These are phyloP conservation scores for Leguminivora glycinivorella DNA, from an alignment of 1,140 invertebrate species.

Conservation along the genomic window DNA sequence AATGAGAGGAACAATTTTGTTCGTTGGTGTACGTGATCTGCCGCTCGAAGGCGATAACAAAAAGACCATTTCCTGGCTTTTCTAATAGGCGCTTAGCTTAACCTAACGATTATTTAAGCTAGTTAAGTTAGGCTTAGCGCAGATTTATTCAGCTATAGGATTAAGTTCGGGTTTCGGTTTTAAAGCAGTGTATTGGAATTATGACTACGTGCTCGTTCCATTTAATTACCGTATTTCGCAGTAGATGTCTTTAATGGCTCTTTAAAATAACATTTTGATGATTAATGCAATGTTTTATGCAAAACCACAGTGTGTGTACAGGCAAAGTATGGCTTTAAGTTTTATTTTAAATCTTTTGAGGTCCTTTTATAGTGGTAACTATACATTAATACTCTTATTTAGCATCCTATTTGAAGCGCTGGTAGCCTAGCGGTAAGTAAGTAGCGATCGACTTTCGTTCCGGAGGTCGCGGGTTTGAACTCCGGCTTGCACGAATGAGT, in stretches of 20 bases:
- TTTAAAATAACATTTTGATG: neutral
- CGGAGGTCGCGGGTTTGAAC: no score
- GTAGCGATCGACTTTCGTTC: no score
- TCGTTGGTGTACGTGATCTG: neutral
- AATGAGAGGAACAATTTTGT: neutral
- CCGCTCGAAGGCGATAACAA: neutral
- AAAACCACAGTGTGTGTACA: no score
- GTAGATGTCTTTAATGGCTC: neutral
- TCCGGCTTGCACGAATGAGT: no score
- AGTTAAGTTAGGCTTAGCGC: slow-evolving; percentile 1
- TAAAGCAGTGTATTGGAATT: slow-evolving; percentile 2
- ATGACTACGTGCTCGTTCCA: neutral
- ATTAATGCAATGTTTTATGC: neutral
- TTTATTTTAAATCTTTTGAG: no score
- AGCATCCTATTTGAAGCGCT: no score
- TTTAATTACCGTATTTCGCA: neutral
- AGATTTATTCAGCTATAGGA: neutral
- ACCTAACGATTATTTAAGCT: slow-evolving; percentile 10
- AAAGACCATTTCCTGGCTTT: slow-evolving; percentile 6
- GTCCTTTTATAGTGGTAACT: no score
- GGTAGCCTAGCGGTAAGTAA: no score
- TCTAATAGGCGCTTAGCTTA: slow-evolving; percentile 1
- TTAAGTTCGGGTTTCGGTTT: neutral
- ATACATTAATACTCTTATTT: no score
- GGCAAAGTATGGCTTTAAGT: no score